These are phyloP conservation scores for Pluvianellus socialis DNA, from an alignment of 2,113 vertebrate species.

Conservation along the genomic window DNA sequence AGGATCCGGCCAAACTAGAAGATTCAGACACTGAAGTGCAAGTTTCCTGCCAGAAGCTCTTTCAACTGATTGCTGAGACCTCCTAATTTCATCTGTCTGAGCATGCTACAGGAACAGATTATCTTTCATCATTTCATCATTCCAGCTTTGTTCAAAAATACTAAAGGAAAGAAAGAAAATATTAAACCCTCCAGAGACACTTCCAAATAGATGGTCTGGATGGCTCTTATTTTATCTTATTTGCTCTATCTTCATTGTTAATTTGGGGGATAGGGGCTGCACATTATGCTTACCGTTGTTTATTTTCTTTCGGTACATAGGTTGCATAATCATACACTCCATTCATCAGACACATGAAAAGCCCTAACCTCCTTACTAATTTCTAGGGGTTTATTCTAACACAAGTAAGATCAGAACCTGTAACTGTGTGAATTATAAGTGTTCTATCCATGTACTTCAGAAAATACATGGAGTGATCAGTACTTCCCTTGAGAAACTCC, in stretches of 20 bases:
- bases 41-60: background rate
- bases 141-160: background rate
- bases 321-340: background rate
- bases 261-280: background rate
- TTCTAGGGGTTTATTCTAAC: background rate
- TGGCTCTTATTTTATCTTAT: background rate
- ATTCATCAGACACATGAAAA: background rate
- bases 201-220: background rate
- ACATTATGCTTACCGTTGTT: background rate
- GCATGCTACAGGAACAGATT: background rate
- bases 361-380: background rate
- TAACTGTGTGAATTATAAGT: background rate
- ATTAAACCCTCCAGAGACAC: background rate
- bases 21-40: background rate
- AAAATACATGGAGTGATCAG: background rate
- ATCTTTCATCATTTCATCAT: background rate
- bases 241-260: background rate
- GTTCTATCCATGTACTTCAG: background rate
- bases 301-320: background rate
- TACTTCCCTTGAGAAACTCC: background rate
- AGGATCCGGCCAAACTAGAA: background rate
- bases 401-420: background rate
- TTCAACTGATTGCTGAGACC: background rate
- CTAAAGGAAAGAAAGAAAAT: background rate
- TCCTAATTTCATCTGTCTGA: background rate